Evolutionary conservation across 2,888 invertebrate genomes (phyloP).

Genomic region (Argynnis bischoffii): DNA sequence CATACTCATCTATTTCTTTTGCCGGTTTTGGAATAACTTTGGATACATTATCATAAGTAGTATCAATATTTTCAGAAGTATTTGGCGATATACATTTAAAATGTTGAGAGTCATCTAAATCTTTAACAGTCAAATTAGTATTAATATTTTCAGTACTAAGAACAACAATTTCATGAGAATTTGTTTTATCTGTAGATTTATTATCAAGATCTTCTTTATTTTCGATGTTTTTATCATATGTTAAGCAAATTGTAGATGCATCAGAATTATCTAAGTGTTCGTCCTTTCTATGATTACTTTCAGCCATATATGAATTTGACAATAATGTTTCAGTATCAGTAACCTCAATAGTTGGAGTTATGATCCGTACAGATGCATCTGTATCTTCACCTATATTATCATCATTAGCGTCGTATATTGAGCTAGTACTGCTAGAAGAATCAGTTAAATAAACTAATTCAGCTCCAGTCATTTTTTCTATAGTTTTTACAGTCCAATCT

Average conservation of each 20-base stretch:
- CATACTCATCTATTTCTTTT: slow-evolving; percentile 49
- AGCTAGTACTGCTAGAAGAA: slow-evolving; percentile 84
- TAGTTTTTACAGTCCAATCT: slow-evolving; percentile 76
- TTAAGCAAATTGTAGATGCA: slow-evolving; percentile 4
- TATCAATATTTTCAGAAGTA: slow-evolving; percentile 1
- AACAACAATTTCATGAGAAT: slow-evolving; percentile 65
- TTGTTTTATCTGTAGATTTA: not conserved
- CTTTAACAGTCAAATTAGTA: slow-evolving; percentile 71
- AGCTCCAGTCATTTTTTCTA: slow-evolving; percentile 81
- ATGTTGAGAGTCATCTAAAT: slow-evolving; percentile 46
- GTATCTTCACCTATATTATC: slow-evolving; percentile 70
- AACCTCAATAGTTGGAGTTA: slow-evolving; percentile 78
- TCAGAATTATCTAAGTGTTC: slow-evolving; percentile 29
- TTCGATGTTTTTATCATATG: slow-evolving; percentile 2
- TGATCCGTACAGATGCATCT: slow-evolving; percentile 74
- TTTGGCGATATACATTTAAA: not conserved
- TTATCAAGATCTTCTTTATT: slow-evolving; percentile 14
- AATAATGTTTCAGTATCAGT: slow-evolving; percentile 71
- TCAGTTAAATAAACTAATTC: slow-evolving; percentile 88
- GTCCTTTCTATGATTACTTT: slow-evolving; percentile 36
- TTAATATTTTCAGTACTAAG: slow-evolving; percentile 68
- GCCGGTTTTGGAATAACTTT: slow-evolving; percentile 34
- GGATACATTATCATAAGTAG: slow-evolving; percentile 20
- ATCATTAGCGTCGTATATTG: slow-evolving; percentile 79
- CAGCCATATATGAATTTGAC: slow-evolving; percentile 59